Conservation (phyloP, 2,113 vertebrate species). For the Saguinus midas region DNA sequence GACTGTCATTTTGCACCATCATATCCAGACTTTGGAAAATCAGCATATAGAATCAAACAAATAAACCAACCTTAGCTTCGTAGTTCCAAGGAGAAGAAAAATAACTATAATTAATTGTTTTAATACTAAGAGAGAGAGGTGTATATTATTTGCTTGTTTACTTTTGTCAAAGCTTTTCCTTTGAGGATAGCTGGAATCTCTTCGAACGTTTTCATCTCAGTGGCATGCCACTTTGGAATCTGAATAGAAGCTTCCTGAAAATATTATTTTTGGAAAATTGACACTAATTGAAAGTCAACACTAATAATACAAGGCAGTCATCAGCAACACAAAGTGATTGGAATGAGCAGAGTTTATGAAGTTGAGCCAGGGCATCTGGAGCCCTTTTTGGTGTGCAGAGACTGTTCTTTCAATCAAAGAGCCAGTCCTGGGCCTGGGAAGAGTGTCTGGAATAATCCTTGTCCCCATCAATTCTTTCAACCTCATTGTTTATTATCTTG, state of each 20-base stretch:
- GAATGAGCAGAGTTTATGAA: background rate
- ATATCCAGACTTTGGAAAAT: constrained; percentile 69
- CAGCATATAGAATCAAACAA: constrained; percentile 64
- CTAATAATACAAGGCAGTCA: constrained; percentile 7
- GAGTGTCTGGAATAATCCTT: background rate
- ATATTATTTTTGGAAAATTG: constrained; percentile 76
- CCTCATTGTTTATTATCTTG: background rate
- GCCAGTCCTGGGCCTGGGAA: background rate
- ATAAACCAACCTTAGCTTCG: constrained; percentile 61
- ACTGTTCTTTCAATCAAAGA: background rate
- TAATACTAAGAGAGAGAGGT: background rate
- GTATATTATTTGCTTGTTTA: constrained; percentile 17
- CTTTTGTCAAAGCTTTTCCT: constrained; percentile 34
- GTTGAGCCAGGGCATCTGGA: background rate
- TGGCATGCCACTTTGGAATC: constrained; percentile 55
- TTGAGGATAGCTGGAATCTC: background rate
- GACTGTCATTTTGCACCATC: constrained; percentile 48
- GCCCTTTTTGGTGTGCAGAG: background rate
- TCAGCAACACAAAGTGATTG: background rate
- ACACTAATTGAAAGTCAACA: constrained; percentile 69
- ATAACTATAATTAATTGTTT: background rate
- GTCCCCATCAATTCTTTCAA: background rate
- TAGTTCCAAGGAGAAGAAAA: constrained; percentile 38
- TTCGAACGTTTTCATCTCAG: constrained; percentile 57
- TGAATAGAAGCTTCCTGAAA: constrained; percentile 71